These are phyloP conservation scores for Drosophila erecta DNA, from an alignment of 1,140 invertebrate genomes.

Conservation along the genomic window DNA sequence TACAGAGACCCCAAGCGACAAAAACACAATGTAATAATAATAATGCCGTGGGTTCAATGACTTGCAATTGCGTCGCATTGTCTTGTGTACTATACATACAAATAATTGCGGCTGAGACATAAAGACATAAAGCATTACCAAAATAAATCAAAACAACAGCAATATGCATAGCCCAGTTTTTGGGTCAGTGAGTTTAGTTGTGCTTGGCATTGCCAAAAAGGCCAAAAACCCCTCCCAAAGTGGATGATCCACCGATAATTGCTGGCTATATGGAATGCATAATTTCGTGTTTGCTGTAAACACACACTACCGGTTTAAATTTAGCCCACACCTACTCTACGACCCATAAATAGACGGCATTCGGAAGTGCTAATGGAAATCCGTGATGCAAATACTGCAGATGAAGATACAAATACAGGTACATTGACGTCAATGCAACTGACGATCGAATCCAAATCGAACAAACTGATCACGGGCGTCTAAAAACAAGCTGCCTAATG, in stretches of 20 bases:
- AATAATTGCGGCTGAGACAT: conserved; percentile 18
- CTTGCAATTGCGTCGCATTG: conserved; percentile 41
- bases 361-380: conserved; percentile 18
- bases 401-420: conserved; percentile 4
- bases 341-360: conserved; percentile 23
- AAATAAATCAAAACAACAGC: conserved; percentile 28
- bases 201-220: conserved; percentile 26
- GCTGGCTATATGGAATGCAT: conserved; percentile 23
- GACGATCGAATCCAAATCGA: conserved; percentile 24
- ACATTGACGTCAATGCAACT: conserved; percentile 39
- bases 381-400: conserved; percentile 30
- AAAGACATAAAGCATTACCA: conserved; percentile 52
- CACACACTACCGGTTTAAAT: background rate
- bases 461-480: conserved; percentile 31
- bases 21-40: conserved; percentile 36
- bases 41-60: conserved; percentile 44
- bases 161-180: conserved; percentile 22
- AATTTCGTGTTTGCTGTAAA: conserved; percentile 13
- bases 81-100: conserved; percentile 1
- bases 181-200: conserved; percentile 39
- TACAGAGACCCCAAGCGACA: conserved; percentile 8
- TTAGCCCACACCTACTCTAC: conserved; percentile 15
- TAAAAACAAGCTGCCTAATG: conserved; percentile 35
- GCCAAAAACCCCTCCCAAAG: conserved; percentile 6
- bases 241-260: conserved; percentile 15